Evolutionary conservation across 2,888 invertebrate genomes (phyloP), one percentile per base, ranked within the genome.

Genomic region (Sisyra nigra): DNA sequence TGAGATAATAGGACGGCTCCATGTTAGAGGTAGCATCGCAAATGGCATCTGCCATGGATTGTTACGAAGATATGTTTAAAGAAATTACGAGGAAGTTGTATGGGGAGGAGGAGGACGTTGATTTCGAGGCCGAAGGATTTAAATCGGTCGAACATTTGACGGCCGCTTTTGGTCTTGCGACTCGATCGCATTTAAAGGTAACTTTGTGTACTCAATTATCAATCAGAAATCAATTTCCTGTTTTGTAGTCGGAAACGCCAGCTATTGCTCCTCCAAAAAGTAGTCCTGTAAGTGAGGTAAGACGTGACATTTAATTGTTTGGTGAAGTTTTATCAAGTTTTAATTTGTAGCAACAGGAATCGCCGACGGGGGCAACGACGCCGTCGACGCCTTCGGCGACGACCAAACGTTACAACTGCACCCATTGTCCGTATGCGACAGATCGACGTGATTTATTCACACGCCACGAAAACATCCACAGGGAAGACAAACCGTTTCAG

Each of bases 401-500:
- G 15, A 47, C 51, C 1, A 86, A 85, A 63, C 74, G 88, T 29
- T 91, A 91, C 65, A 81, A 77, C 47, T 92, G 92, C 65, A 76
- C 74, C 17, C 83, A 80, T 55, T 92, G 92, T 60, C 86, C 88
- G 3, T 92, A 92, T 62, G 86, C 88, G 19, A 92, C 91, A 10
- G 91, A 91, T 63, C 73, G 92, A 11, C 72, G 89, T 48, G 92
- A 92, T 65, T 71, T 92, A 36, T 91, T 84, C 63, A 88, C 88
- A 33, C 74, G 91, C 30, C 91, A 92, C 62, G 89, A 91, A 65
- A 91, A 89, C 60, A 92, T 91, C 49, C 92, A 92, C 59, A 76
- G 88, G 52, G 88, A 88, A 59, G 89, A 91, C 59, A 91, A 92
- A 59, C 91, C 91, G 18, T 92, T 91, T 60, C 87, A 89, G 58